Percentiles rank a stretch among this genome's conserved stretches.
Conservation (phyloP, 2,113 vertebrate genomes). For the Corvus moneduloides region DNA sequence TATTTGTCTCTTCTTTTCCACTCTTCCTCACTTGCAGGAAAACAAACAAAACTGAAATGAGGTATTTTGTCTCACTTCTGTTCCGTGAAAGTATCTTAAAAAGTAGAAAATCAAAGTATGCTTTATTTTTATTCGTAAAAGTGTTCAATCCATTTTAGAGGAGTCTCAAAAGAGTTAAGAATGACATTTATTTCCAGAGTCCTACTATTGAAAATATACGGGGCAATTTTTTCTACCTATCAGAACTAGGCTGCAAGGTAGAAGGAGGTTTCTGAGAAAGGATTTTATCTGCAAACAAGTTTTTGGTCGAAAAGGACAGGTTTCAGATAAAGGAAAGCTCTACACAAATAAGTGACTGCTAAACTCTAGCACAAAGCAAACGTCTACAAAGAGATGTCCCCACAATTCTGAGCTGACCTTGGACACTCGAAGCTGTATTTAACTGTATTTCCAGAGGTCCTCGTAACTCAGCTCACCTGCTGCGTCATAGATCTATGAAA, state of each 20-base stretch:
- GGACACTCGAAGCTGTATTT: not conserved
- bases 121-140: not conserved
- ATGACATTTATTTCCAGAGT: not conserved
- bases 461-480: not conserved
- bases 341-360: not conserved
- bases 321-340: not conserved
- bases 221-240: not conserved
- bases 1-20: not conserved
- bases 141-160: not conserved
- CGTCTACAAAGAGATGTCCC: not conserved
- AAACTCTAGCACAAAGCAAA: not conserved
- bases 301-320: not conserved
- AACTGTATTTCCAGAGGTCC: not conserved
- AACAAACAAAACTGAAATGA: not conserved
- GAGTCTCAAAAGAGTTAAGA: not conserved
- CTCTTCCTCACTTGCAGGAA: not conserved
- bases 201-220: accelerated
- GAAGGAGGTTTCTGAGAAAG: not conserved
- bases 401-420: not conserved
- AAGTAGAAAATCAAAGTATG: not conserved
- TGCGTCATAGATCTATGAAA: not conserved
- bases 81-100: not conserved
- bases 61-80: not conserved
- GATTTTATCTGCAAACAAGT: not conserved
- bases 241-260: not conserved